Evolutionary conservation across 37 sponge, comb jelly and placozoan genomes (phyloP).

Genomic region (Cliona cf. orientalis): DNA sequence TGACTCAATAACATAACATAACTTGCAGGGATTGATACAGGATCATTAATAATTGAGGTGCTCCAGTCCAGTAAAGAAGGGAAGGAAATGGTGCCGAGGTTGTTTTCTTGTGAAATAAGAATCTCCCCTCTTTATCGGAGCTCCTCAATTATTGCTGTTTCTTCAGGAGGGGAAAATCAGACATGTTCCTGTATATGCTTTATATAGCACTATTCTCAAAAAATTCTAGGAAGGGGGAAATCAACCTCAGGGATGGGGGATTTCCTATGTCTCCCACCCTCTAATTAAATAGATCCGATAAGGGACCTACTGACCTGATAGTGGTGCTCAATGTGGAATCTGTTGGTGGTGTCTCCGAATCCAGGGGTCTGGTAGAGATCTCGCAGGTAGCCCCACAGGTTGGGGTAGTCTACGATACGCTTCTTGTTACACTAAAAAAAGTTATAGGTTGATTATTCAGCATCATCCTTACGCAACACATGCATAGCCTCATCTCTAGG

Average conservation of each 20-base stretch:
- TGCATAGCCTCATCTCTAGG: no score
- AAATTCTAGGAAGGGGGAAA: not conserved
- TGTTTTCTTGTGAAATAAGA: no score
- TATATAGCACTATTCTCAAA: not conserved
- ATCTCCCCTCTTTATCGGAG: no score
- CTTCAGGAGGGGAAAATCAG: not conserved
- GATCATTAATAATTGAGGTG: no score
- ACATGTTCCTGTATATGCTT: not conserved
- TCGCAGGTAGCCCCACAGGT: constrained; percentile 89
- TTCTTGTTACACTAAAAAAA: constrained; percentile 85
- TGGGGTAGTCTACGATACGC: constrained; percentile 89
- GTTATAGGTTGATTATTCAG: no score
- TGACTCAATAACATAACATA: no score
- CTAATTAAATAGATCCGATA: not conserved
- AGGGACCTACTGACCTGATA: constrained; percentile 65
- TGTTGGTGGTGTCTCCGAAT: constrained; percentile 83
- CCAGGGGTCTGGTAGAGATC: constrained; percentile 90
- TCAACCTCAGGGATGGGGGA: not conserved
- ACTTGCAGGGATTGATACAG: no score
- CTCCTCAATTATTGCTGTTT: no score
- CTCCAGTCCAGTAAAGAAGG: no score
- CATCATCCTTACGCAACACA: no score
- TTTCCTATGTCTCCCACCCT: not conserved
- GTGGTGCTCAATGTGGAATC: constrained; percentile 82
- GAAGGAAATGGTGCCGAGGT: no score